These are phyloP conservation scores for Nebria brevicollis DNA, from an alignment of 2,888 invertebrate species.

Conservation along the genomic window DNA sequence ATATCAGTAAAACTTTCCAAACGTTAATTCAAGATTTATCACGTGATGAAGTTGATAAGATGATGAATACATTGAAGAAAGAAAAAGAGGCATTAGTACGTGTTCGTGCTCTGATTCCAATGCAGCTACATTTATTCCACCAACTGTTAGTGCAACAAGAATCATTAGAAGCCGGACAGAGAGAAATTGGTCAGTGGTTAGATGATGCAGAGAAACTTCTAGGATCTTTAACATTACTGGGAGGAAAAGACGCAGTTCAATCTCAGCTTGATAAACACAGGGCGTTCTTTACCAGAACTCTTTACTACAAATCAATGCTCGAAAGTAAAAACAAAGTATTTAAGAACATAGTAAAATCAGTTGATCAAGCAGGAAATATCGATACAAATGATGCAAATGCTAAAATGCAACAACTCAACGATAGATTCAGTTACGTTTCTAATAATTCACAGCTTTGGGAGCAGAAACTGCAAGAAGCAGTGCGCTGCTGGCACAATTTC, in stretches of 20 bases:
- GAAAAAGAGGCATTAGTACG: constrained; percentile 89
- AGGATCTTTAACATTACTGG: constrained; percentile 67
- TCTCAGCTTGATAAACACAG: constrained; percentile 84
- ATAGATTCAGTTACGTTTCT: constrained; percentile 82
- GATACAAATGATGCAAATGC: constrained; percentile 77
- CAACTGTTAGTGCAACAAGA: constrained; percentile 89
- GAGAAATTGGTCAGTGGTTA: constrained; percentile 87
- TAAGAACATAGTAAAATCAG: constrained; percentile 83
- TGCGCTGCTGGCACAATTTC: constrained; percentile 87
- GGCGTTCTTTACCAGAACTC: constrained; percentile 85
- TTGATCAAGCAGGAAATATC: constrained; percentile 78
- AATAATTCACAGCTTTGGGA: constrained; percentile 82
- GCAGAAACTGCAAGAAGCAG: constrained; percentile 80
- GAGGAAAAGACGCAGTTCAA: constrained; percentile 77
- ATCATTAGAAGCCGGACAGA: constrained; percentile 86
- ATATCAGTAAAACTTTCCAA: constrained; percentile 91
- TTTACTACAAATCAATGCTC: constrained; percentile 92
- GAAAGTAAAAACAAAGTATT: constrained; percentile 96
- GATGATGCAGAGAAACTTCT: constrained; percentile 84
- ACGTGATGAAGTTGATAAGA: constrained; percentile 88
- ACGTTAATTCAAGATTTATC: constrained; percentile 88
- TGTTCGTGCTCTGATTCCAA: constrained; percentile 84
- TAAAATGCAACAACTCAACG: constrained; percentile 82
- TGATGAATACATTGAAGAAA: constrained; percentile 87
- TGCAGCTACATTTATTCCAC: constrained; percentile 83